Evolutionary conservation across 2,888 invertebrate genomes (phyloP).

Genomic region (Coelinius sp.): DNA sequence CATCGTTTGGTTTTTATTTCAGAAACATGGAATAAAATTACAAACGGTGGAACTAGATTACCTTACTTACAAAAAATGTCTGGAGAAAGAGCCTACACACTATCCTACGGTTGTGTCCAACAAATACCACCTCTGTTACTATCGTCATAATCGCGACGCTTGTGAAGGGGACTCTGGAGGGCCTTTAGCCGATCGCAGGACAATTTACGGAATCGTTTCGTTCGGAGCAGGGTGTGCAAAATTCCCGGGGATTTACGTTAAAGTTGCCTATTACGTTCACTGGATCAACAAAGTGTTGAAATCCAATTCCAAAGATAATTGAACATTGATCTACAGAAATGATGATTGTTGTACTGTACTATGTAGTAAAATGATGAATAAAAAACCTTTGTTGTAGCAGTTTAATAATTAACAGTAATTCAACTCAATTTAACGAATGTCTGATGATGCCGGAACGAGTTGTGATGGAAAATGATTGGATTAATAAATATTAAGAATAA

Average conservation of each 20-base stretch:
- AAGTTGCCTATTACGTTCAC: constrained; percentile 47
- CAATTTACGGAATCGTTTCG: constrained; percentile 55
- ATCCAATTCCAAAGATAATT: neutral
- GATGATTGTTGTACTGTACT: too few species aligned
- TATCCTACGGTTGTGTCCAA: constrained; percentile 42
- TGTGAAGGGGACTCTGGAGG: constrained; percentile 58
- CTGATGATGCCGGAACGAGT: too few species aligned
- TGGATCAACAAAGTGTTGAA: constrained; percentile 50
- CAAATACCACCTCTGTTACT: constrained; percentile 54
- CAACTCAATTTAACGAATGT: too few species aligned
- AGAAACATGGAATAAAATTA: neutral
- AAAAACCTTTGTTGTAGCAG: too few species aligned
- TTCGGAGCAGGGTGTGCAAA: constrained; percentile 55
- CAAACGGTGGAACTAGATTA: constrained; percentile 19
- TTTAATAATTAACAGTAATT: too few species aligned
- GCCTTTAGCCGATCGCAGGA: constrained; percentile 47
- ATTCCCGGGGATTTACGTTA: constrained; percentile 52
- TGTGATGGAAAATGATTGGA: too few species aligned
- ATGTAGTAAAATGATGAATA: too few species aligned
- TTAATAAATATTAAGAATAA: too few species aligned
- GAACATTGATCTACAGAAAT: constrained; percentile 49
- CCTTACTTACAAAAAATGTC: constrained; percentile 46
- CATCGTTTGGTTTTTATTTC: neutral
- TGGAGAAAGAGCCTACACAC: constrained; percentile 14
- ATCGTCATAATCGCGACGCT: constrained; percentile 49